A percentile compares a stretch with the other conserved stretches of the same genome.
Conservation (phyloP, 2,797 vertebrate genomes). For the Oreochromis mossambicus region DNA sequence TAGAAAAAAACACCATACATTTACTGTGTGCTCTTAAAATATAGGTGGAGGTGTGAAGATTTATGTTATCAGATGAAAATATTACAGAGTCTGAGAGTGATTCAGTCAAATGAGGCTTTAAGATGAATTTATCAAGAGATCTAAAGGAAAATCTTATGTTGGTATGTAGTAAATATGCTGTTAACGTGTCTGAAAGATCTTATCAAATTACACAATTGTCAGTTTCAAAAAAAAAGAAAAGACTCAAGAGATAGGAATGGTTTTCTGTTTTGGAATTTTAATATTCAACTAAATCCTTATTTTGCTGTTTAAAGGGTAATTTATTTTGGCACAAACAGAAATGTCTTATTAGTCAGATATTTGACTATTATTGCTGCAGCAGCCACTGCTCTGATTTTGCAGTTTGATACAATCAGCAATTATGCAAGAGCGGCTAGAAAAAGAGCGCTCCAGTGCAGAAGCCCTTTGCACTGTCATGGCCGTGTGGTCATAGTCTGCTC, state of each 20-base stretch:
- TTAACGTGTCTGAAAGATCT: neutral
- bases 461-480: neutral
- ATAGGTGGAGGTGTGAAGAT: neutral
- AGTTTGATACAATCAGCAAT: neutral
- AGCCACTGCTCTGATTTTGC: neutral
- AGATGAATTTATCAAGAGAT: neutral
- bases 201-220: neutral
- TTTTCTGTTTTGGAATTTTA: neutral
- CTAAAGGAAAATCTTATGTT: neutral
- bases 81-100: neutral
- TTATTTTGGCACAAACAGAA: neutral
- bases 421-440: neutral
- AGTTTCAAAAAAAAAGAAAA: neutral
- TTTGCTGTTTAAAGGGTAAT: neutral
- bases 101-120: neutral
- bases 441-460: neutral
- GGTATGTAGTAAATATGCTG: neutral
- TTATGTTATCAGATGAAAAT: neutral
- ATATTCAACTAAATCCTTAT: neutral
- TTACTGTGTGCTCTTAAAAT: neutral
- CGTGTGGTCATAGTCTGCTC: neutral
- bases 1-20: neutral
- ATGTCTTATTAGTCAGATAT: neutral
- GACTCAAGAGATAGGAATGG: neutral
- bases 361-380: neutral